Evolutionary conservation across 2,113 vertebrate genomes (phyloP).

Genomic region (Labrus mixtus): DNA sequence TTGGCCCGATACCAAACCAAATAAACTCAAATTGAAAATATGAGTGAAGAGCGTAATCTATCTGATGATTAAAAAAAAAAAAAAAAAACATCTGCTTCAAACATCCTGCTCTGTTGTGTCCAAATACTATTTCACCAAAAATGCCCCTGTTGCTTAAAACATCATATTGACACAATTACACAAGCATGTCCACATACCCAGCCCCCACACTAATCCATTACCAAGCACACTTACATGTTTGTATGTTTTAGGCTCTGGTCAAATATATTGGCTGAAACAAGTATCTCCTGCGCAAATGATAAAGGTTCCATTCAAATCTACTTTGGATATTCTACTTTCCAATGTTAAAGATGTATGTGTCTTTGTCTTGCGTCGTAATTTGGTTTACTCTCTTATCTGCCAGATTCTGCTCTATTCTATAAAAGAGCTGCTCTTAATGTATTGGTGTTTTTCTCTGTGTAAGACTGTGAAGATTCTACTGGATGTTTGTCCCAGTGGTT

Average conservation of each 20-base stretch:
- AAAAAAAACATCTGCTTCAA: neutral
- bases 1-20: too few species aligned
- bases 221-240: neutral
- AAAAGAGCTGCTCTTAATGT: too few species aligned
- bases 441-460: too few species aligned
- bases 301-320: neutral
- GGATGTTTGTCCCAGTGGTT: too few species aligned
- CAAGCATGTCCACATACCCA: slow-evolving; percentile 15
- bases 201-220: slow-evolving; percentile 10
- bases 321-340: too few species aligned
- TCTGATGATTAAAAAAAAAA: neutral
- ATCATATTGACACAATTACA: slow-evolving; percentile 45
- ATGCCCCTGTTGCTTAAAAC: slow-evolving; percentile 23
- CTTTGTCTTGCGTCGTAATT: neutral
- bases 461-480: too few species aligned
- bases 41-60: neutral
- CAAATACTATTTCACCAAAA: neutral
- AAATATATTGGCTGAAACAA: neutral
- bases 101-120: neutral
- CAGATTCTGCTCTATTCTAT: too few species aligned
- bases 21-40: neutral
- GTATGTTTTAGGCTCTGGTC: neutral
- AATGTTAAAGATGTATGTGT: neutral
- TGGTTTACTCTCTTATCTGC: neutral
- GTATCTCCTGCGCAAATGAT: neutral